Evolutionary conservation across 2,113 vertebrate species (phyloP).

Genomic region (Donacobius atricapilla): DNA sequence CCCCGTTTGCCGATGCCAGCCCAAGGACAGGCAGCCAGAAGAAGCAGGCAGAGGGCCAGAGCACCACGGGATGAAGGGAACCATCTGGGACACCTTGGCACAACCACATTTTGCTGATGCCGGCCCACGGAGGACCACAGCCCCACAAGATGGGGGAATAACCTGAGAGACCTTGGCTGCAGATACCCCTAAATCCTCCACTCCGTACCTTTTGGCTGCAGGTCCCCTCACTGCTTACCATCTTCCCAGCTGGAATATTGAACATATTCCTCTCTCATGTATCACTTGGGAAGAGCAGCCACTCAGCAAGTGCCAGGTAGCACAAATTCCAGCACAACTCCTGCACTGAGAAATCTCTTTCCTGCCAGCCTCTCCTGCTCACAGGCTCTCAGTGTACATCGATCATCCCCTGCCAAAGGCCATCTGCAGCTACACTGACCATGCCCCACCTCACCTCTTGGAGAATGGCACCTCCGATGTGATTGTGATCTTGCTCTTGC

Average conservation of each 20-base stretch:
- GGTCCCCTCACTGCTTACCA: accelerated
- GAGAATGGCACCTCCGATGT: constrained; percentile 97
- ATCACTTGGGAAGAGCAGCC: neutral
- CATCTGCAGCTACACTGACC: accelerated
- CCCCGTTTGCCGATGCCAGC: accelerated
- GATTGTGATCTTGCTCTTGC: constrained; percentile 96
- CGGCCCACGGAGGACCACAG: accelerated
- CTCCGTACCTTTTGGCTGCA: accelerated
- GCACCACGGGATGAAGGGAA: accelerated
- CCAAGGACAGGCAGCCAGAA: neutral
- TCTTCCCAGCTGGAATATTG: accelerated
- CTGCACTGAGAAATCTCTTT: too few relatives aligned
- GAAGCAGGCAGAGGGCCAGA: accelerated
- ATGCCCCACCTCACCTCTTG: constrained; percentile 82
- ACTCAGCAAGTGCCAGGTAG: accelerated
- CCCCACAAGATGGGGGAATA: neutral
- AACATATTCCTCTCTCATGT: accelerated
- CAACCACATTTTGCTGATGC: accelerated
- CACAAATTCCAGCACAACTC: accelerated
- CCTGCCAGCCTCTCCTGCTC: too few relatives aligned
- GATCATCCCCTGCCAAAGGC: accelerated
- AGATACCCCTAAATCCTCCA: accelerated
- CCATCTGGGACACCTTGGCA: neutral
- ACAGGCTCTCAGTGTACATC: neutral
- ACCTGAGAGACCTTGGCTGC: accelerated